phyloP scores from a whole-genome alignment of 2,888 invertebrate genomes.

The Axea sp. region DNA sequence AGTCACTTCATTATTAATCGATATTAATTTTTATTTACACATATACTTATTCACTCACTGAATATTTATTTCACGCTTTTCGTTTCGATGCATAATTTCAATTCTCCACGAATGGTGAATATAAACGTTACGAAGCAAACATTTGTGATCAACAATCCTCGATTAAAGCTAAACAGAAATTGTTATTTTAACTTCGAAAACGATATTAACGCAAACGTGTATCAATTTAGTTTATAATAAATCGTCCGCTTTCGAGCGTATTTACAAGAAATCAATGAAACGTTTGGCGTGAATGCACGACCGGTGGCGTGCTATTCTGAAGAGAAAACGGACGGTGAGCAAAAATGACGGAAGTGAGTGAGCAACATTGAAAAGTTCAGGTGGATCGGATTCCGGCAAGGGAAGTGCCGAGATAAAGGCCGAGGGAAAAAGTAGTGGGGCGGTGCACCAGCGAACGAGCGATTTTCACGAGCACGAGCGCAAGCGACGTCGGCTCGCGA shows the following conservation, averaged over 20 bases:
- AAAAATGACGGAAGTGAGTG: constrained; percentile 33
- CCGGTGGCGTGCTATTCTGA: constrained; percentile 16
- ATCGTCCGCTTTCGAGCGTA: constrained; percentile 17
- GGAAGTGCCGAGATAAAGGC: constrained; percentile 20
- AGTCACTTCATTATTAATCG: no score
- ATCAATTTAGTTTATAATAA: constrained; percentile 5
- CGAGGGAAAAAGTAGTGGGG: constrained; percentile 2
- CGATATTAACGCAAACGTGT: neutral
- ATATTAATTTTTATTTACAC: no score
- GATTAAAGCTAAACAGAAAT: neutral
- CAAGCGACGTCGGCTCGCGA: neutral
- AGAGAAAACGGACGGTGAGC: constrained; percentile 15
- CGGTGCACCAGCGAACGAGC: neutral
- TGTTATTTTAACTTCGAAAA: constrained; percentile 1
- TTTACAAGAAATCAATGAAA: constrained; percentile 48
- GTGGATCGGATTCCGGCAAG: constrained; percentile 26
- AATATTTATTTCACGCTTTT: no score
- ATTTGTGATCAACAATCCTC: neutral
- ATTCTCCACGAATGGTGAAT: no score
- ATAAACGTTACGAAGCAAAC: no score
- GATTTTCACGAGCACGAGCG: constrained; percentile 1
- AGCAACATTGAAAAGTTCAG: constrained; percentile 37
- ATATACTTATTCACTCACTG: no score
- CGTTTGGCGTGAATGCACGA: constrained; percentile 32
- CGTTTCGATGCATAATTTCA: no score